phyloP scores from a whole-genome alignment of 2,888 invertebrate species.

The Lissonota sp. region DNA sequence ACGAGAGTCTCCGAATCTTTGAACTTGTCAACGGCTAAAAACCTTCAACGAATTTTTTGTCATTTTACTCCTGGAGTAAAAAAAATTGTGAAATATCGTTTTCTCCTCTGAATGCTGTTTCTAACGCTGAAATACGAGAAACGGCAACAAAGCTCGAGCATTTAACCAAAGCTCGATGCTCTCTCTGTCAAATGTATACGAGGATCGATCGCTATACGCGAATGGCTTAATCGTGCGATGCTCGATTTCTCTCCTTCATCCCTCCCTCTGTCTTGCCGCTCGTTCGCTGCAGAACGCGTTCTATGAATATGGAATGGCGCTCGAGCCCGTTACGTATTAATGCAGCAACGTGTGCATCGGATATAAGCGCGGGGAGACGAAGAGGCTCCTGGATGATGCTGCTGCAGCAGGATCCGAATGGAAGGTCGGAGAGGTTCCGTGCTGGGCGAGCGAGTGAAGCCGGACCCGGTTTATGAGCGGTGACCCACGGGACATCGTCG shows the following conservation, averaged over 20 bases:
- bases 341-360: conserved; percentile 63
- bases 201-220: conserved; percentile 50
- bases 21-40: not conserved
- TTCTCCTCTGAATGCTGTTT: not conserved
- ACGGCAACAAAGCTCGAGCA: conserved; percentile 26
- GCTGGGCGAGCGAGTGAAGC: conserved; percentile 65
- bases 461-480: conserved; percentile 70
- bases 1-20: conserved; percentile 13
- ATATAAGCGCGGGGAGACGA: conserved; percentile 22
- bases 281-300: conserved; percentile 28
- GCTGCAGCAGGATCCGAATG: conserved; percentile 38
- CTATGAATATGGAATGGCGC: conserved; percentile 66
- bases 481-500: conserved; percentile 69
- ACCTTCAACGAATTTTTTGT: not conserved
- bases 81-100: too few species aligned
- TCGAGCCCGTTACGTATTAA: conserved; percentile 71
- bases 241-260: conserved; percentile 36
- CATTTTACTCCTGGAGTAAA: too few species aligned
- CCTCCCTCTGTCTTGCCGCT: not conserved
- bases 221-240: conserved; percentile 60
- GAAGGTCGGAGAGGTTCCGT: conserved; percentile 37
- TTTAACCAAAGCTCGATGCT: too few species aligned
- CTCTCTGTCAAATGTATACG: conserved; percentile 34
- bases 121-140: not conserved
- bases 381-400: conserved; percentile 23